phyloP scores from a whole-genome alignment of 2,113 vertebrate genomes.

The Bambusicola thoracicus region DNA sequence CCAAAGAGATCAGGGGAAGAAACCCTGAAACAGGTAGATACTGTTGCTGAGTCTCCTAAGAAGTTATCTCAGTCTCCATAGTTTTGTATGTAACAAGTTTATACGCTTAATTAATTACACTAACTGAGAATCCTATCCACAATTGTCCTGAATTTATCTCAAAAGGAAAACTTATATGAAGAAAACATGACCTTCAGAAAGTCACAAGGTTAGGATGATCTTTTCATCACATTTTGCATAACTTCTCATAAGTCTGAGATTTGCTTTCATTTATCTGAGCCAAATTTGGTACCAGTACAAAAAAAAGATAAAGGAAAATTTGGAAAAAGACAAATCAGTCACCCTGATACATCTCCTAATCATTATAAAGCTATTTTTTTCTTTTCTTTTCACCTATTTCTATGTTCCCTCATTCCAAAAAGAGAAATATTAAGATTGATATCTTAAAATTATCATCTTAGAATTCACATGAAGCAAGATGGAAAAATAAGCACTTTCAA shows the following conservation, averaged over 20 bases:
- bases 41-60: neutral
- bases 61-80: neutral
- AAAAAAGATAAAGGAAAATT: neutral
- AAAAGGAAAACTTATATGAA: neutral
- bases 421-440: neutral
- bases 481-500: neutral
- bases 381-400: neutral
- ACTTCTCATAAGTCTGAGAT: neutral
- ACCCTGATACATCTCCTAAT: neutral
- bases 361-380: neutral
- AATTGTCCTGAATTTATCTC: neutral
- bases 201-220: neutral
- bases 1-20: neutral
- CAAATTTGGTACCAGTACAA: neutral
- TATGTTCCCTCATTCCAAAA: neutral
- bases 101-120: neutral
- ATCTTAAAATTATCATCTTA: neutral
- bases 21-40: fast-evolving
- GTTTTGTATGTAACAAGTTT: neutral
- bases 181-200: neutral
- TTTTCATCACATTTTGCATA: neutral
- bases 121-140: neutral
- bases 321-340: neutral
- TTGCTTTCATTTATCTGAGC: neutral
- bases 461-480: neutral